A percentile compares a stretch with the other conserved stretches of the same genome.
These are phyloP conservation scores for Ciconia maguari DNA, from an alignment of 2,113 vertebrate genomes.

Conservation along the genomic window DNA sequence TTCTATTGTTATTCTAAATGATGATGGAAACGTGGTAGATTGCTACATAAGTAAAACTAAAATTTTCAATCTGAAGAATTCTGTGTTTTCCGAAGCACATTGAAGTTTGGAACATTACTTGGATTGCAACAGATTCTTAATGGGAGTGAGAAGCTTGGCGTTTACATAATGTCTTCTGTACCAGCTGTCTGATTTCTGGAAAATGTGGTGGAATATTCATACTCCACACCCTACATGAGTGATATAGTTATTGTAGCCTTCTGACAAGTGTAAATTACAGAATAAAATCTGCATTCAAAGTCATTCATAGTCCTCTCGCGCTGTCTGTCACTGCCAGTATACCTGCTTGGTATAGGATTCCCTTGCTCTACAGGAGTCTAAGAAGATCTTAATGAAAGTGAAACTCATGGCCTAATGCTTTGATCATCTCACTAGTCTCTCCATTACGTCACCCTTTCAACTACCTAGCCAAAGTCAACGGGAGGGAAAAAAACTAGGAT, in stretches of 20 bases:
- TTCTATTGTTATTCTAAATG: background rate
- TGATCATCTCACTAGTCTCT: background rate
- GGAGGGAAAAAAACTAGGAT: background rate
- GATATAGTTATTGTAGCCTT: background rate
- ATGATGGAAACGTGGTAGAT: background rate
- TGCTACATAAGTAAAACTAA: background rate
- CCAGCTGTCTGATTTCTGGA: conserved; percentile 10
- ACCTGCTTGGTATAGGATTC: background rate
- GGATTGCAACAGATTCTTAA: background rate
- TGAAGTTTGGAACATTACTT: background rate
- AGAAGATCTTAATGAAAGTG: background rate
- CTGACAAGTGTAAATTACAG: conserved; percentile 32
- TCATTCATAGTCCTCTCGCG: background rate
- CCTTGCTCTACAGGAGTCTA: background rate
- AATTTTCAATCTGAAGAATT: background rate
- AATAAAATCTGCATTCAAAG: background rate
- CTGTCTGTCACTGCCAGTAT: background rate
- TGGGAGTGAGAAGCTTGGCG: background rate
- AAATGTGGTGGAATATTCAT: conserved; percentile 37
- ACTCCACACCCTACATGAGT: background rate
- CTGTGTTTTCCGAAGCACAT: background rate
- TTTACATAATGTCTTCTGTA: background rate
- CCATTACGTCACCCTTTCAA: background rate
- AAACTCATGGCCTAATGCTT: background rate
- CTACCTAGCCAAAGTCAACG: background rate